A percentile compares a stretch with the other conserved stretches of the same genome.
Conservation (phyloP, 2,888 invertebrate species). For the Adelognathus sp. region DNA sequence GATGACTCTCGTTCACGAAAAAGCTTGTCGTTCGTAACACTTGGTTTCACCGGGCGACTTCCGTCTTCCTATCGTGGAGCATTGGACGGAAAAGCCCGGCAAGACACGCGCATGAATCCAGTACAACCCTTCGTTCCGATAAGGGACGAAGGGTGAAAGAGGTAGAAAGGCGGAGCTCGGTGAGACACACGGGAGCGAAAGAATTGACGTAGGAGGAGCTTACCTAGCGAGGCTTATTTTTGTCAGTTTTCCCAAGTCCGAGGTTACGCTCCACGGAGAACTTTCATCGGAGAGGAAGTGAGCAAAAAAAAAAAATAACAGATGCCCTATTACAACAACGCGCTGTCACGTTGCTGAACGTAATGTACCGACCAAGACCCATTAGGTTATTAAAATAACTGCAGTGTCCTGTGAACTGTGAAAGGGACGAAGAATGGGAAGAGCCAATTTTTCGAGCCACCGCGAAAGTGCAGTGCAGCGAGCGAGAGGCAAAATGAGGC, state of each 20-base stretch:
- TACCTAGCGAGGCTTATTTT: slow-evolving; percentile 37
- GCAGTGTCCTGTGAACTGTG: slow-evolving; percentile 63
- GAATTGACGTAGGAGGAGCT: slow-evolving; percentile 39
- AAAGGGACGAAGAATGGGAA: slow-evolving; percentile 67
- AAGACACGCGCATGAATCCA: not conserved
- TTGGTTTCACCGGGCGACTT: slow-evolving; percentile 54
- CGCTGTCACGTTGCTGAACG: slow-evolving; percentile 48
- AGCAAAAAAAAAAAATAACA: not conserved
- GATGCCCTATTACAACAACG: slow-evolving; percentile 45
- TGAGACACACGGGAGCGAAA: slow-evolving; percentile 7
- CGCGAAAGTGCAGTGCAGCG: slow-evolving; percentile 4
- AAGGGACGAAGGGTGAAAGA: slow-evolving; percentile 58
- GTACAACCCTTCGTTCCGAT: slow-evolving; percentile 30
- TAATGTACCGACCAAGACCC: slow-evolving; percentile 77
- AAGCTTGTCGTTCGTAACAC: slow-evolving; percentile 48
- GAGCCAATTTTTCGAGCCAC: slow-evolving; percentile 15
- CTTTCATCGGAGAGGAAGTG: slow-evolving; percentile 11
- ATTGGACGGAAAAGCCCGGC: not conserved
- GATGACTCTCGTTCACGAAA: slow-evolving; percentile 3
- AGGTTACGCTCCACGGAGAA: slow-evolving; percentile 39
- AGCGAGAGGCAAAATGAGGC: not conserved
- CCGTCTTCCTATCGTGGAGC: slow-evolving; percentile 23
- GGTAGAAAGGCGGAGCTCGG: slow-evolving; percentile 44
- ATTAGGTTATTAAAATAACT: slow-evolving; percentile 80
- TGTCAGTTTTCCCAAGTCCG: slow-evolving; percentile 36